Conservation (phyloP, 2,113 vertebrate genomes). For the Dendropsophus ebraccatus region DNA sequence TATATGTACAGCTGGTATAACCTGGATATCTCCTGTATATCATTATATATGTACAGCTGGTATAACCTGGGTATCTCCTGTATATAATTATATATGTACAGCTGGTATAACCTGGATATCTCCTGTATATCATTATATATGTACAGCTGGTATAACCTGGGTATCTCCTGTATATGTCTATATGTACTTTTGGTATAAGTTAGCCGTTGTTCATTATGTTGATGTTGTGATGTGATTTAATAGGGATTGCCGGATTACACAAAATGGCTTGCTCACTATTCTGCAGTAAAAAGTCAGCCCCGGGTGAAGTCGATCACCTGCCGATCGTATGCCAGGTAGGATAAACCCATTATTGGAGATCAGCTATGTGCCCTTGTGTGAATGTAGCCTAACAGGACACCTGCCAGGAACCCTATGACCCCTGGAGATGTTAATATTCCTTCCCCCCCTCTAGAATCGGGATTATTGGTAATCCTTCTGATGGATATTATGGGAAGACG, state of each 20-base stretch:
- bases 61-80: too few relatives aligned
- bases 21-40: too few relatives aligned
- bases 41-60: too few relatives aligned
- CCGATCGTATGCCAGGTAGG: conserved; percentile 77
- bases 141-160: too few relatives aligned
- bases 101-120: too few relatives aligned
- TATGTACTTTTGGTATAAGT: too few relatives aligned
- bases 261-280: conserved; percentile 80
- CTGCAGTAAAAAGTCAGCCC: conserved; percentile 70
- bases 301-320: conserved; percentile 71
- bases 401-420: not conserved
- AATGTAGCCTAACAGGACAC: too few relatives aligned
- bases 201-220: not conserved
- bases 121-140: not conserved
- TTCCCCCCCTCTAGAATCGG: conserved; percentile 70
- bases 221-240: not conserved
- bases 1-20: too few relatives aligned
- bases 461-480: conserved; percentile 83
- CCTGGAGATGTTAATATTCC: not conserved
- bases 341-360: not conserved
- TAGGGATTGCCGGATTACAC: conserved; percentile 82
- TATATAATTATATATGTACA: too few relatives aligned
- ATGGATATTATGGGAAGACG: conserved; percentile 83
- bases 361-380: too few relatives aligned
- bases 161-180: not conserved